phyloP scores from a whole-genome alignment of 2,797 vertebrate genomes.

The Chlorospingus semifuscus region DNA sequence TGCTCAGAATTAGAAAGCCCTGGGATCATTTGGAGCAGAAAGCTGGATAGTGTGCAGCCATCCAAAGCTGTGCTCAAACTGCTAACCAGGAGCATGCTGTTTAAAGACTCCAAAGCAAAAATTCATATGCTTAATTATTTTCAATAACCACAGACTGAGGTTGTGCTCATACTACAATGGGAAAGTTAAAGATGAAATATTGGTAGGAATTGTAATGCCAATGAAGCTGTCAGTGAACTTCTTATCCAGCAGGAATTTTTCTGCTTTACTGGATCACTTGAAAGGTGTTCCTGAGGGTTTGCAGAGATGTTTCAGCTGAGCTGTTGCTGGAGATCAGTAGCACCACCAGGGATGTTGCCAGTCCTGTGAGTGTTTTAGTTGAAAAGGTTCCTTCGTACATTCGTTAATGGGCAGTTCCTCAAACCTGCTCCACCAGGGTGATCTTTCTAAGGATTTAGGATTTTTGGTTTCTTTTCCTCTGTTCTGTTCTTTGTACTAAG shows the following conservation, averaged over 20 bases:
- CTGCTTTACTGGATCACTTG: not conserved
- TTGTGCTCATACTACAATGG: not conserved
- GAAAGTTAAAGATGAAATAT: not conserved
- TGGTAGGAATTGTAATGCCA: not conserved
- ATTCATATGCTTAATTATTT: not conserved
- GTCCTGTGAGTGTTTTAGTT: not conserved
- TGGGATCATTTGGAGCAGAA: not conserved
- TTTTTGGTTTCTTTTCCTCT: not conserved
- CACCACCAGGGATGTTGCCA: not conserved
- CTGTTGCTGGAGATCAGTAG: slow-evolving; percentile 23
- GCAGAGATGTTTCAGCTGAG: not conserved
- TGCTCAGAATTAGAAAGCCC: not conserved
- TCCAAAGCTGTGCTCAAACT: not conserved
- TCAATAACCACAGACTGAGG: not conserved
- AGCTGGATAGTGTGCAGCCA: not conserved
- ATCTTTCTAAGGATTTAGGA: not conserved
- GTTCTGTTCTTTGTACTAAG: not conserved
- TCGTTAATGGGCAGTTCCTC: not conserved
- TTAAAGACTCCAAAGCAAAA: not conserved
- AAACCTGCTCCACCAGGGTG: not conserved
- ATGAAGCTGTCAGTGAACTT: not conserved
- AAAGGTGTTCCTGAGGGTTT: not conserved
- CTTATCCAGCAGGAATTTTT: not conserved
- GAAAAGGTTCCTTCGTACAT: not conserved
- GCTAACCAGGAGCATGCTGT: not conserved